Evolutionary conservation across 2,113 vertebrate species (phyloP).

Genomic region (Phyllostomus hastatus): DNA sequence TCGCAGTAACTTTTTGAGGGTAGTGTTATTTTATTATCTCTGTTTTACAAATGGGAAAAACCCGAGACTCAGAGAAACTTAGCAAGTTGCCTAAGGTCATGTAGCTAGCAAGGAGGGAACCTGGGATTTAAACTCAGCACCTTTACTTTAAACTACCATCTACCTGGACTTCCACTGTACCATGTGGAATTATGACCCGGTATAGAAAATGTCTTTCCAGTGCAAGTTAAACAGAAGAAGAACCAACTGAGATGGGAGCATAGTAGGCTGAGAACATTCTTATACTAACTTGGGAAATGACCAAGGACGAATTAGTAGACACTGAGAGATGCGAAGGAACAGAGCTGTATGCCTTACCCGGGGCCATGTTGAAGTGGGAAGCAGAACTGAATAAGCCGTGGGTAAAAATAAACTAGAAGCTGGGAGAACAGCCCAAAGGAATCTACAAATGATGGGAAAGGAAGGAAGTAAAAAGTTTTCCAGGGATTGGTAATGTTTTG

Average conservation of each 20-base stretch:
- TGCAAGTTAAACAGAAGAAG: background rate
- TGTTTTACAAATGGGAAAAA: background rate
- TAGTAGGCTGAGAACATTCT: background rate
- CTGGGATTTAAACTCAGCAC: background rate
- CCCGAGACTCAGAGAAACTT: background rate
- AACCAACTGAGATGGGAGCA: background rate
- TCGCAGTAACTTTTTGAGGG: background rate
- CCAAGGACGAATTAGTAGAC: background rate
- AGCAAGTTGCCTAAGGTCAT: background rate
- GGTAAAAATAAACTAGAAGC: background rate
- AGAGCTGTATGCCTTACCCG: background rate
- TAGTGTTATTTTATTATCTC: background rate
- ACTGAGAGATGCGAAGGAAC: background rate
- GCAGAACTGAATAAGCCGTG: background rate
- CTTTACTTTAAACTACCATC: background rate
- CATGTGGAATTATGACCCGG: background rate
- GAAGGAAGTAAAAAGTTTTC: background rate
- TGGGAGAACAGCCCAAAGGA: background rate
- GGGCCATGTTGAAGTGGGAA: background rate
- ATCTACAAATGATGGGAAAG: background rate
- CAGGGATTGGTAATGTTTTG: background rate
- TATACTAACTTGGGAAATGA: background rate
- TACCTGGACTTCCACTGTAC: background rate
- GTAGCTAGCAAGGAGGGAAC: background rate
- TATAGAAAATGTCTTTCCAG: background rate